Conservation (phyloP, 2,113 vertebrate genomes). For the Lophius piscatorius region DNA sequence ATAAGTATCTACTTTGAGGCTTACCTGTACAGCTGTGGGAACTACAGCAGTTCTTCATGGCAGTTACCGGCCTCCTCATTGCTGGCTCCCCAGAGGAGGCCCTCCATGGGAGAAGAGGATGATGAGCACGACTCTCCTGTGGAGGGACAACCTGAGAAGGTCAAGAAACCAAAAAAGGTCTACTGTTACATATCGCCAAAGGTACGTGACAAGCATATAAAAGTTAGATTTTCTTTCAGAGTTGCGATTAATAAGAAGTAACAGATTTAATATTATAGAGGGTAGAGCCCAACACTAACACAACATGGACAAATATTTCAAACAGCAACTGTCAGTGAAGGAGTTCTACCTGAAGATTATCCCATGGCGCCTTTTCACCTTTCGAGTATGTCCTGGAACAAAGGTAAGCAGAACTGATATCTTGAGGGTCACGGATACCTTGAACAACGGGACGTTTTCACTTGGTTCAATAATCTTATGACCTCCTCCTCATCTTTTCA, state of each 20-base stretch:
- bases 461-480: not conserved
- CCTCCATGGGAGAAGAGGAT: slow-evolving; percentile 89
- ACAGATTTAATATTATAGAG: not conserved
- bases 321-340: slow-evolving; percentile 99
- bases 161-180: slow-evolving; percentile 99
- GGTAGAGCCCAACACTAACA: not conserved
- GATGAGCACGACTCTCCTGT: slow-evolving; percentile 90
- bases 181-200: slow-evolving; percentile 99
- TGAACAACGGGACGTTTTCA: not conserved
- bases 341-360: slow-evolving; percentile 99
- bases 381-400: slow-evolving; percentile 98
- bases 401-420: slow-evolving; percentile 82
- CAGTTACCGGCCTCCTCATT: slow-evolving; percentile 86
- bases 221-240: not conserved
- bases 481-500: slow-evolving; percentile 52
- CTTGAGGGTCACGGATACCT: not conserved
- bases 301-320: slow-evolving; percentile 3
- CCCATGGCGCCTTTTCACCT: slow-evolving; percentile 98
- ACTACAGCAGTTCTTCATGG: slow-evolving; percentile 88
- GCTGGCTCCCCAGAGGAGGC: slow-evolving; percentile 87
- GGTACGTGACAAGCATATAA: slow-evolving; percentile 70
- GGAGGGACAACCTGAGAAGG: slow-evolving; percentile 89
- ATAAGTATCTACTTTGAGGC: slow-evolving; percentile 98
- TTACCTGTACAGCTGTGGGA: slow-evolving; percentile 91
- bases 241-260: not conserved